Evolutionary conservation across 2,888 invertebrate genomes (phyloP).

Genomic region (Oligia strigilis): DNA sequence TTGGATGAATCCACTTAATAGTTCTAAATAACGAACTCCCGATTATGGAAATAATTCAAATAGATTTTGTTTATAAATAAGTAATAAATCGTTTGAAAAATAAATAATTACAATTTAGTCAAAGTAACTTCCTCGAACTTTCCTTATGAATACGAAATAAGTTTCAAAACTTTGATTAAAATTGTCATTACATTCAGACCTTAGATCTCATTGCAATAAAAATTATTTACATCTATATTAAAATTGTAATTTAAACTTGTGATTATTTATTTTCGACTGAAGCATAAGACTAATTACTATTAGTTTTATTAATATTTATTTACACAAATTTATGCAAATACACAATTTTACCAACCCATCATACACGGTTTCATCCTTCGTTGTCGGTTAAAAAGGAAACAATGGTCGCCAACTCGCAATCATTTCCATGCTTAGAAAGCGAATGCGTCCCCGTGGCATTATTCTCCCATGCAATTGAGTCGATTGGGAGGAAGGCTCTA

Average conservation of each 20-base stretch:
- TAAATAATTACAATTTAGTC: slow-evolving; percentile 13
- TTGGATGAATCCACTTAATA: slow-evolving; percentile 26
- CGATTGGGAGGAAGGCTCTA: slow-evolving; percentile 21
- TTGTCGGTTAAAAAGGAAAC: slow-evolving; percentile 10
- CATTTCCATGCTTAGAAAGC: slow-evolving; percentile 26
- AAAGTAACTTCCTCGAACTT: background rate
- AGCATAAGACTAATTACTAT: background rate
- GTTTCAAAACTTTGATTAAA: background rate
- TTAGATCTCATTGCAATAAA: background rate
- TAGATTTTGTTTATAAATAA: slow-evolving; percentile 14
- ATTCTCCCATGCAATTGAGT: slow-evolving; percentile 23
- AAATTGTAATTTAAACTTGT: background rate
- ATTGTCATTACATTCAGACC: background rate
- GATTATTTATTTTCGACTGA: background rate
- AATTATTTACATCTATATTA: background rate
- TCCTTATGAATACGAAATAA: background rate
- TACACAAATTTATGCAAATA: background rate
- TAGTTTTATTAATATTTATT: background rate
- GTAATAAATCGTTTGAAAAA: background rate
- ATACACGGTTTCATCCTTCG: background rate
- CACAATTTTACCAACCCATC: background rate
- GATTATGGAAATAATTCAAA: slow-evolving; percentile 14
- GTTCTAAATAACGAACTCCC: slow-evolving; percentile 32
- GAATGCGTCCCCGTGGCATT: slow-evolving; percentile 20
- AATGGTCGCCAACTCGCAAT: slow-evolving; percentile 14